Percentiles rank a stretch among this genome's conserved stretches.
Evolutionary conservation across 2,888 invertebrate genomes (phyloP).

Genomic region (Sarcophaga caerulescens): DNA sequence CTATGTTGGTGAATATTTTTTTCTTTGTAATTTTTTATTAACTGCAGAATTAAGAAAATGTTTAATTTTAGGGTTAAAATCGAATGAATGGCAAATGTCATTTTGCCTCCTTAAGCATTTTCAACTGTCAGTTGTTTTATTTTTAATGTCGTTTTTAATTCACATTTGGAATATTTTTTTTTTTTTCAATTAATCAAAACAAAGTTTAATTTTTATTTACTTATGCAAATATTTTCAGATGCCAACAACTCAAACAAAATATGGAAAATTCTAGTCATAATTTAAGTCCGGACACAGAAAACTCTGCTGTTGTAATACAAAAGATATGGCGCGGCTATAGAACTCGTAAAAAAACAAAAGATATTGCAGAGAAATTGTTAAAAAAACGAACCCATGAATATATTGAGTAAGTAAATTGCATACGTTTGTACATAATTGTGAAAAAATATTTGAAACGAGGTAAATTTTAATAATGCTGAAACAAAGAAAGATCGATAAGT

Average conservation of each 20-base stretch:
- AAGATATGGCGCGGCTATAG: conserved; percentile 93
- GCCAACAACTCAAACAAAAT: conserved; percentile 76
- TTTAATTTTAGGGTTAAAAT: no score
- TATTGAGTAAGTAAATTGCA: conserved; percentile 85
- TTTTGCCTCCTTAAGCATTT: no score
- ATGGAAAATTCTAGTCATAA: conserved; percentile 72
- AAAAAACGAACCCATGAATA: conserved; percentile 90
- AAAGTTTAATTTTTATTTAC: not conserved
- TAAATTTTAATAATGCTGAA: no score
- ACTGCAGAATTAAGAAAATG: no score
- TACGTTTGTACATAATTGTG: not conserved
- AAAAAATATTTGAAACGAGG: no score
- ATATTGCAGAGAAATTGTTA: conserved; percentile 86
- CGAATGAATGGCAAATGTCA: no score
- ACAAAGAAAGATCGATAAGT: no score
- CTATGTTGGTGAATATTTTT: no score
- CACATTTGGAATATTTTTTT: not conserved
- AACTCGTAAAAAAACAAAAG: conserved; percentile 84
- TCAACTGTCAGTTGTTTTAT: no score
- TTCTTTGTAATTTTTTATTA: no score
- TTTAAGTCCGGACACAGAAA: conserved; percentile 75
- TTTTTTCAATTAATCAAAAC: not conserved
- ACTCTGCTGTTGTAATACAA: conserved; percentile 90
- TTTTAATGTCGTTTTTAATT: not conserved
- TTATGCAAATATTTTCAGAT: conserved; percentile 31